A percentile compares a stretch with the other conserved stretches of the same genome.
These are phyloP conservation scores for Uloborus plumipes DNA, from an alignment of 2,888 invertebrate genomes.

Conservation along the genomic window DNA sequence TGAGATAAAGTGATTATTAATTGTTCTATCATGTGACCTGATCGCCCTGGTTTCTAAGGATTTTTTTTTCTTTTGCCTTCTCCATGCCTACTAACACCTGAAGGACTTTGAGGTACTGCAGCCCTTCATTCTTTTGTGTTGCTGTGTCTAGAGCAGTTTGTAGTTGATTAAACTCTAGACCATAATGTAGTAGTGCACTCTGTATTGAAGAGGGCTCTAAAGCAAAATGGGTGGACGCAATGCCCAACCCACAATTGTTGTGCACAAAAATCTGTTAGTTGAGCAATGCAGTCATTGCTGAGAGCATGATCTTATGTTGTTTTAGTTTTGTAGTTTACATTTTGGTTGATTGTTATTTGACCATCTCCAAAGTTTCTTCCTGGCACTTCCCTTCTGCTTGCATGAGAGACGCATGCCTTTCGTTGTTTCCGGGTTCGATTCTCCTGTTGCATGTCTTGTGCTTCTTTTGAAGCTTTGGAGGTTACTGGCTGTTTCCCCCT, in stretches of 20 bases:
- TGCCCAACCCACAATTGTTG: slow-evolving; percentile 56
- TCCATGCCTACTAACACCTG: slow-evolving; percentile 58
- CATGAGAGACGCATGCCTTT: slow-evolving; percentile 45
- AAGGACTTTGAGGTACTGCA: slow-evolving; percentile 65
- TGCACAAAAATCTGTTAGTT: slow-evolving; percentile 62
- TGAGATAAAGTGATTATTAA: slow-evolving; percentile 34
- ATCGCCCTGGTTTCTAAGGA: slow-evolving; percentile 53
- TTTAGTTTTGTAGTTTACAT: slow-evolving; percentile 65
- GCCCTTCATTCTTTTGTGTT: slow-evolving; percentile 65
- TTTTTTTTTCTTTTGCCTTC: slow-evolving; percentile 55
- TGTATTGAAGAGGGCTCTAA: slow-evolving; percentile 46
- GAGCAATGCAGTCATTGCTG: slow-evolving; percentile 62
- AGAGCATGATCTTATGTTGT: slow-evolving; percentile 64
- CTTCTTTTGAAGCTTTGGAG: slow-evolving; percentile 61
- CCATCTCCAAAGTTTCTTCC: slow-evolving; percentile 77
- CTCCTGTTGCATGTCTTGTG: slow-evolving; percentile 29
- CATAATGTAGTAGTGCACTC: slow-evolving; percentile 61
- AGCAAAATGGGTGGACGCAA: slow-evolving; percentile 31
- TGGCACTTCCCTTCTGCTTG: slow-evolving; percentile 59
- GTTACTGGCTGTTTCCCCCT: slow-evolving; percentile 19
- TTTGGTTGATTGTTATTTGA: slow-evolving; percentile 68
- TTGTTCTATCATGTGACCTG: slow-evolving; percentile 50
- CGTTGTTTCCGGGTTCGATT: slow-evolving; percentile 27
- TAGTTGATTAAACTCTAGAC: slow-evolving; percentile 63
- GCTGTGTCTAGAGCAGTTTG: slow-evolving; percentile 65